These are phyloP conservation scores for Tragelaphus buxtoni DNA, from an alignment of 2,113 vertebrate species.

Conservation along the genomic window DNA sequence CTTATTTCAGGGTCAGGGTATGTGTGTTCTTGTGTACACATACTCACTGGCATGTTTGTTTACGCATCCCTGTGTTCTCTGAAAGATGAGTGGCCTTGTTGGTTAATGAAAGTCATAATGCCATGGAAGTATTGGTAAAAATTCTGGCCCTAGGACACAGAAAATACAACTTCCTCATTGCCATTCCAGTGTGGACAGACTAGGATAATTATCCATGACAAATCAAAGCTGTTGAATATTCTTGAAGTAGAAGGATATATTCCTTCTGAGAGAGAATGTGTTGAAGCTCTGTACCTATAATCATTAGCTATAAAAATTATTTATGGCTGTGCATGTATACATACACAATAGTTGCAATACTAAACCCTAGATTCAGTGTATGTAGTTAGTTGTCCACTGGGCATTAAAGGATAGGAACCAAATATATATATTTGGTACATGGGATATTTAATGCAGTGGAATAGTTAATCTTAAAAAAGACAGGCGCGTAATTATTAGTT, in stretches of 20 bases:
- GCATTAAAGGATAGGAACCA: background rate
- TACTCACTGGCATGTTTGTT: background rate
- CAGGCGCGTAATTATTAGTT: background rate
- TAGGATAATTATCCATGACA: background rate
- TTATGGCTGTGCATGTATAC: background rate
- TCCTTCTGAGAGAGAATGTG: background rate
- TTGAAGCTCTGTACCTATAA: constrained; percentile 1
- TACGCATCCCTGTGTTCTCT: constrained; percentile 3
- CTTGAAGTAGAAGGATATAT: background rate
- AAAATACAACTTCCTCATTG: background rate
- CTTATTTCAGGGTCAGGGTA: background rate
- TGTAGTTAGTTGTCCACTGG: background rate
- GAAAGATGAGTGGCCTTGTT: constrained; percentile 24
- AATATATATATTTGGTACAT: background rate
- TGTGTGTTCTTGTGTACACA: background rate
- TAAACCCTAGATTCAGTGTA: background rate
- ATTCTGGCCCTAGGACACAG: background rate
- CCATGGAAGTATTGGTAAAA: background rate
- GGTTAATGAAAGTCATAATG: constrained; percentile 61
- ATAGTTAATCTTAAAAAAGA: background rate
- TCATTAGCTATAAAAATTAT: constrained; percentile 7
- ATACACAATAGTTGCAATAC: background rate
- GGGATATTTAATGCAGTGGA: background rate
- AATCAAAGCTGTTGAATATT: background rate
- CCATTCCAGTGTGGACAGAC: background rate